Evolutionary conservation across 2,888 invertebrate genomes (phyloP).

Genomic region (Acanthoscelides obtectus): DNA sequence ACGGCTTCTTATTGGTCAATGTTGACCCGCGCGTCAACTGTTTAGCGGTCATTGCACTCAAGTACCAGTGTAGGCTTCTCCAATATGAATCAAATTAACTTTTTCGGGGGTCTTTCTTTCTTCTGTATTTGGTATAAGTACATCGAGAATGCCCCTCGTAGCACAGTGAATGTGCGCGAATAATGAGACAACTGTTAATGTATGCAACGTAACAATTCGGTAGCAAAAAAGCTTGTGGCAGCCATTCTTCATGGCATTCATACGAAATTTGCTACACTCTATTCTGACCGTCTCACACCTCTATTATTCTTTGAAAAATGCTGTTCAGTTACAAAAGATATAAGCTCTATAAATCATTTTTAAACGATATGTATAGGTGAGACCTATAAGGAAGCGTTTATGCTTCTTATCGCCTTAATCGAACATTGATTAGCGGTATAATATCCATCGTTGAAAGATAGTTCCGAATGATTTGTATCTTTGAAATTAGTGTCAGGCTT

Average conservation of each 20-base stretch:
- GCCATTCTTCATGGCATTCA: not conserved
- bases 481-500: not conserved
- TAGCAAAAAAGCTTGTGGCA: not conserved
- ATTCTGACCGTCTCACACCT: not conserved
- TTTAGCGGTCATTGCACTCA: too few relatives aligned
- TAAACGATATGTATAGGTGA: not conserved
- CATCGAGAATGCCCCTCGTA: not conserved
- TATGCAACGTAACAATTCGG: not conserved
- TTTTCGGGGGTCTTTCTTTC: too few relatives aligned
- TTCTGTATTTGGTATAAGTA: too few relatives aligned
- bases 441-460: not conserved
- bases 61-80: too few relatives aligned
- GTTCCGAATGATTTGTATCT: not conserved
- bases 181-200: not conserved
- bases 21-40: too few relatives aligned
- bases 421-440: not conserved
- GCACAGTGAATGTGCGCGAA: not conserved
- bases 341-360: not conserved
- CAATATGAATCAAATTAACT: too few relatives aligned
- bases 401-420: not conserved
- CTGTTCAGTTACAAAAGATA: not conserved
- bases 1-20: too few relatives aligned
- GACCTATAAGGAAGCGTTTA: not conserved
- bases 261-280: not conserved
- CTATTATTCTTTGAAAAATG: not conserved